phyloP scores from a whole-genome alignment of 2,888 invertebrate genomes.

The Morpho deidamia region DNA sequence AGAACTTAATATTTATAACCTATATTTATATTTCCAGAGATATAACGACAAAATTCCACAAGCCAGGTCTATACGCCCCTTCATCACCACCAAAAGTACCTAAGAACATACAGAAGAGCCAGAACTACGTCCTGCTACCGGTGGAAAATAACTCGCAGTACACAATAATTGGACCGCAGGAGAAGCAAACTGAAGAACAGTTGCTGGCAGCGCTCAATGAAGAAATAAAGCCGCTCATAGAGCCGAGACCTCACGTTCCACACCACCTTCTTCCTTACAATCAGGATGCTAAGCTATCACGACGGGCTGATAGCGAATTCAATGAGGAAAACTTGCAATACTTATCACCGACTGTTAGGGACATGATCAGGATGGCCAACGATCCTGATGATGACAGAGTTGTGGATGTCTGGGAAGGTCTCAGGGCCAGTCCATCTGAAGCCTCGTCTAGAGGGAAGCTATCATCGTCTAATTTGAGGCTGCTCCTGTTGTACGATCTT shows the following conservation, averaged over 20 bases:
- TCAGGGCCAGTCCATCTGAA: conserved; percentile 47
- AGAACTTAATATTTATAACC: too few relatives aligned
- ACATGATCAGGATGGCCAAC: conserved; percentile 60
- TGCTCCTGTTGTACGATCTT: conserved; percentile 80
- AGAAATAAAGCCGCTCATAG: conserved; percentile 59
- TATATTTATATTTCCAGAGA: conserved; percentile 46
- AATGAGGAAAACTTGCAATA: conserved; percentile 66
- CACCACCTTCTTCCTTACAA: conserved; percentile 53
- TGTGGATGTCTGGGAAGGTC: conserved; percentile 56
- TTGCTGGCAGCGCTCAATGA: conserved; percentile 51
- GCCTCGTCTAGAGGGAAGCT: conserved; percentile 71
- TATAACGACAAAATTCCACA: conserved; percentile 61
- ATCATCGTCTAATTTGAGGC: conserved; percentile 77
- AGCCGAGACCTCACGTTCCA: conserved; percentile 44
- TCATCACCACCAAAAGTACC: conserved; percentile 58
- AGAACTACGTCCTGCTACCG: conserved; percentile 56
- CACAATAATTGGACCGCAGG: conserved; percentile 56
- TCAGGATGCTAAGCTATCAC: conserved; percentile 40
- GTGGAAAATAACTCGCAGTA: conserved; percentile 53
- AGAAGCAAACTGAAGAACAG: conserved; percentile 46
- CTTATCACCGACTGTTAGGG: conserved; percentile 56
- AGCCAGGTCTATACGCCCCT: conserved; percentile 77
- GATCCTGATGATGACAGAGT: conserved; percentile 54
- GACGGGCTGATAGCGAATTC: conserved; percentile 52
- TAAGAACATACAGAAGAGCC: conserved; percentile 35